Evolutionary conservation across 2,113 vertebrate species (phyloP), one percentile per base, ranked within the genome.

Genomic region (Cryptotis parvus): DNA sequence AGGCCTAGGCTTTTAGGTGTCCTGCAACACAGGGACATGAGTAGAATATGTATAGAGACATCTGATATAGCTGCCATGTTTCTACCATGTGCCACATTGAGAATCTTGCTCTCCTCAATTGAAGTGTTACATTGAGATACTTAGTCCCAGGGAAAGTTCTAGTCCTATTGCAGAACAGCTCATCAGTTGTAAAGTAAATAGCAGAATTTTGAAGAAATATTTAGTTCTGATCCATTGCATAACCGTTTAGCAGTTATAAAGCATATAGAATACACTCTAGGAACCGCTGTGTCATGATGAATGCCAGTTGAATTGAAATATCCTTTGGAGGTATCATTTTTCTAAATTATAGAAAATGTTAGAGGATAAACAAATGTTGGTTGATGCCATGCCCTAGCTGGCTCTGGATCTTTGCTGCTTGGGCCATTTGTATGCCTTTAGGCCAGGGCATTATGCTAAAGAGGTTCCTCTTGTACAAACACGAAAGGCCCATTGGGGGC

Each of bases 11-110:
- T n/a, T n/a, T n/a, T n/a, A n/a, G n/a, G n/a, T n/a, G n/a, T n/a
- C n/a, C n/a, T n/a, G n/a, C n/a, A n/a, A n/a, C n/a, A n/a, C n/a
- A n/a, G n/a, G 15, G 39, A n/a, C 27, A 16, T 37, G 35, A 3
- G 11, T 7, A 39, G 45, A 82, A 31, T n/a, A 43, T 31, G 2
- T 39, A 26, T 24, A 35, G 66, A 33, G 7, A 69, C 33, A 20
- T 37, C 35, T 33, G 20, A 37, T 39, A 41, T 20, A 16, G 4
- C 0, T 24, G 20, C 52, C 8, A 0, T n/a, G n/a, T 8, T 14
- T 9, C 52, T 12, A 12, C 37, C n/a, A 6, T 7, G 33, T 45
- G 7, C 26, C 58, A 52, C 12, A 1, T 9, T 2, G 9, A 26
- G 24, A 43, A 29, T 16, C 7, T 78, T 66, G 11, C 29, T 80